Evolutionary conservation across 64 coral and sea anemone genomes (phyloP).

Genomic region (Cladopsammia gracilis): DNA sequence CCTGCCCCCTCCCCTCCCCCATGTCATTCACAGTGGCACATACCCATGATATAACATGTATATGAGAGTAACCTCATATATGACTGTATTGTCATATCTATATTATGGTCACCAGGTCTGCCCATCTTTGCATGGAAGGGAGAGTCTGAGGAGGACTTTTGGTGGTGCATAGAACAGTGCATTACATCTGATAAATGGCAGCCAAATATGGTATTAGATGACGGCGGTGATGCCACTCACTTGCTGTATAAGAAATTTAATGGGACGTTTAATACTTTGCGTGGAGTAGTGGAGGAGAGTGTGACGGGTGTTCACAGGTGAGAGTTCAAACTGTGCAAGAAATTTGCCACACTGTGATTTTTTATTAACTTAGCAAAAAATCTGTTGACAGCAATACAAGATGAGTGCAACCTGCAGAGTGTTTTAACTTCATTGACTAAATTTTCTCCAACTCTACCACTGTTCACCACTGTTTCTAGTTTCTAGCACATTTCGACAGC

Average conservation of each 20-base stretch:
- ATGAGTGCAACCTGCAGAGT: too few relatives aligned
- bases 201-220: conserved; percentile 98
- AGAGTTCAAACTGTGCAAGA: neutral
- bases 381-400: too few relatives aligned
- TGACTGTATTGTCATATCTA: neutral
- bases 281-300: conserved; percentile 99
- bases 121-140: conserved; percentile 99
- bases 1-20: too few relatives aligned
- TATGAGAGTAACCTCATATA: too few relatives aligned
- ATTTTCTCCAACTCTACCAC: too few relatives aligned
- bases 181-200: conserved; percentile 95
- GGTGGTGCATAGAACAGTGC: conserved; percentile 99
- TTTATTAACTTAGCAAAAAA: too few relatives aligned
- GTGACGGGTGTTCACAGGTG: conserved; percentile 99
- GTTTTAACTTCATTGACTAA: too few relatives aligned
- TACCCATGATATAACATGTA: too few relatives aligned
- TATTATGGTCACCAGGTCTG: conserved; percentile 60
- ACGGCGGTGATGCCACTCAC: conserved; percentile 99
- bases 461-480: too few relatives aligned
- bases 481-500: too few relatives aligned
- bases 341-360: too few relatives aligned
- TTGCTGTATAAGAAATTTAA: conserved; percentile 99
- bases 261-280: conserved; percentile 95
- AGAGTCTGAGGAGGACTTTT: conserved; percentile 98
- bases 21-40: too few relatives aligned